Base-by-base conservation (phyloP, 2,113 vertebrate species). In the Anarhynchus alexandrinus region DNA sequence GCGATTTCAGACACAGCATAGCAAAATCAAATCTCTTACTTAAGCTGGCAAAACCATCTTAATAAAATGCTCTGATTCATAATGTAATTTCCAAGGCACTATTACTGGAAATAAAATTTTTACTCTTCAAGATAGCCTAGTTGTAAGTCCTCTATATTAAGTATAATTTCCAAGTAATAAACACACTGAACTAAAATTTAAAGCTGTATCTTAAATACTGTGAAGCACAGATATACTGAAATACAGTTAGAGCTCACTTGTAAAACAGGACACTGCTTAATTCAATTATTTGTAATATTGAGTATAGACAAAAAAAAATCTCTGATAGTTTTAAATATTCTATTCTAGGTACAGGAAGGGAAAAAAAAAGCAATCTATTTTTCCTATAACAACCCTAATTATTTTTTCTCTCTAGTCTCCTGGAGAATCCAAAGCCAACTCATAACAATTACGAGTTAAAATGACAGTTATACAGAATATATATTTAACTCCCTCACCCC, bases 51-150 rank as follows among this genome's bases (percentile, higher is more conserved):
- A 83, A 93, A 34, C 5, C 22, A 70, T n/a, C 55, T 13, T 57
- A 84, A 80, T 72, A 90, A 96, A 92, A 85, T 62, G 27, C 23
- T 74, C 55, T 70, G 65, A 78, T 58, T 93, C 32, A 54, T 84
- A 89, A 94, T n/a, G 16, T 55, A 78, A 93, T 94, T 87, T 93
- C 59, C 69, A 82, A 91, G 84, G 64, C n/a, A 45, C 18, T 74
- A 86, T 54, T 82, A 91, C 10, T 13, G 19, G 21, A 81, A 91
- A 80, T 47, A 38, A 96, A 88, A 89, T 62, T 29, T 77, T 89
- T 1, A 1, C 30, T 77, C 34, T 42, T 81, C 49, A 57, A 54
- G 23, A 80, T 34, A 32, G 13, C 18, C 15, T 26, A 72, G 29
- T 34, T 42, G 0, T 30, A 86, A 93, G 16, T 8, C 25, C 19